Evolutionary conservation across 2,797 vertebrate species (phyloP), one percentile per base, ranked within the genome.

Genomic region (Myioborus melanocephalus): DNA sequence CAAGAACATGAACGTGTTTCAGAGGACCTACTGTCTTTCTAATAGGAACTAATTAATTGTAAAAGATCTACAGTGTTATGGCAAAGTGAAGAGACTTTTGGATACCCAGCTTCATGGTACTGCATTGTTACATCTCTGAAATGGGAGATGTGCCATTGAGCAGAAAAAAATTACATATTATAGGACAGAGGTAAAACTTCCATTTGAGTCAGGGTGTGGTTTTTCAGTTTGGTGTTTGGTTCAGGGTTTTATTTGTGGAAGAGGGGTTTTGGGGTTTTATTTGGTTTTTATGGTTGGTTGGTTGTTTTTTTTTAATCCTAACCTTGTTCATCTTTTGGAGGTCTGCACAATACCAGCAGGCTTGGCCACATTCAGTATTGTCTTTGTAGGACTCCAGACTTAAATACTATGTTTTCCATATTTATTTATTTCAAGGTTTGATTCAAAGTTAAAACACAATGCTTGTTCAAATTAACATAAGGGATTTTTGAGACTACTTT

Each of bases 371-470:
- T 53, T 27, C 35, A 66, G 30, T 83, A 78, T 93, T 95, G 91
- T 76, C 61, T 87, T 78, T 11, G 1, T 72, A 92, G 78, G 71
- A 84, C 70, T 89, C 50, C 69, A 64, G 46, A 83, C 34, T 88
- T 91, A 10, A 88, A 61, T 88, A 34, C 34, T 90, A 32, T 68
- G 17, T 95, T 95, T 93, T 81, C 56, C 18, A 14, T 61, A 14
- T 91, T 49, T 83, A 94, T 87, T 97, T 97, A 95, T 97, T 96
- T 96, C 83, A 77, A 10, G 35, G 34, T 90, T 93, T 94, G 83
- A 89, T 82, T 96, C 47, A 78, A 94, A 89, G 65, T 59, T 75
- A 44, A 66, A 65, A 66, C 43, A 57, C 60, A 89, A 81, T 90
- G 66, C 66, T 87, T 83, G 35, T 82, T 71, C 34, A 84, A 55